Evolutionary conservation across 2,113 vertebrate species (phyloP), one percentile per base, ranked within the genome.

Genomic region (Lycaon pictus): DNA sequence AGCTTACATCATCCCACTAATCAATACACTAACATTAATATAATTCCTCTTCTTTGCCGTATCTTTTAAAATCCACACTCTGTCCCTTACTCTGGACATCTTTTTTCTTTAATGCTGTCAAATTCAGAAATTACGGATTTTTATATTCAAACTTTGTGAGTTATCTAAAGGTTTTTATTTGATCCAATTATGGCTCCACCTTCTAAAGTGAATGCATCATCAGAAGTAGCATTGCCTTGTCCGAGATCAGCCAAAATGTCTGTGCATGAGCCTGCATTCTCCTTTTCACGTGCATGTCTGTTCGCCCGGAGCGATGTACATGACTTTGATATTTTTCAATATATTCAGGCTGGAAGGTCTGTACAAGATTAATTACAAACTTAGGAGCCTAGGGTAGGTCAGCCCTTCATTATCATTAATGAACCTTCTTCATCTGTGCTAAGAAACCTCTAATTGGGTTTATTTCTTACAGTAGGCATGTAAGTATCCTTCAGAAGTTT

Each of bases 401-500:
- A 98, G 97, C 93, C 93, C 97, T 96, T 98, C 98, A 98, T 98
- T 98, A 98, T 97, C 98, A 88, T 95, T 98, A 98, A 97, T 98
- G 97, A 97, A 93, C 95, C 96, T 91, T 98, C 98, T 97, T 98
- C 97, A 80, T 98, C 98, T 98, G 92, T 94, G 92, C 97, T 98
- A 89, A 97, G 97, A 98, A 65, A 90, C 96, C 93, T 98, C 95
- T 97, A 97, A 96, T 93, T 96, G 84, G 96, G 72, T 95, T 97
- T 97, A 84, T 97, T 93, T 97, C 96, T 91, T 85, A 82, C 95
- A 72, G 76, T 29, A 90, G 90, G 43, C 86, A 95, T 90, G 80
- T 55, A 98, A 98, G 98, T 91, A 84, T 43, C 79, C 93, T 80
- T 96, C 79, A 91, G 95, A 96, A 95, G 95, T 96, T 79, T 71